Evolutionary conservation across 2,797 vertebrate genomes (phyloP).

Genomic region (Pipistrellus nathusii): DNA sequence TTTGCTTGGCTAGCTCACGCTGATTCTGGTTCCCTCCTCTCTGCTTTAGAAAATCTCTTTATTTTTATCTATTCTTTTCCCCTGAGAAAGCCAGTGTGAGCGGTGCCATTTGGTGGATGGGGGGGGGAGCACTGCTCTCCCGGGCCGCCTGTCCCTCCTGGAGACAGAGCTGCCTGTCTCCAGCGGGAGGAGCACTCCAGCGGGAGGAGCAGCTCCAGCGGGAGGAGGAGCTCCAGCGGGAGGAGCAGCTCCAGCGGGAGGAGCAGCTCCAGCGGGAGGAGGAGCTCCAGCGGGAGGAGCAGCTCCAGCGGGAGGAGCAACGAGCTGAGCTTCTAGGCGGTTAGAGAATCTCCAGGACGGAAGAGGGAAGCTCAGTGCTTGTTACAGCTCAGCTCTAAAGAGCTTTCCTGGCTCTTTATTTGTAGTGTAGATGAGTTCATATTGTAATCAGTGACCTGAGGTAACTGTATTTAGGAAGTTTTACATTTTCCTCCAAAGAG

Average conservation of each 20-base stretch:
- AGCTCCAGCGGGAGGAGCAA: constrained; percentile 47
- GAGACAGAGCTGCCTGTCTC: constrained; percentile 9
- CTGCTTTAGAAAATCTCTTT: not conserved
- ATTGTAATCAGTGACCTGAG: not conserved
- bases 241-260: too few relatives aligned
- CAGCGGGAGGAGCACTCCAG: not conserved
- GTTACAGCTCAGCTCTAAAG: not conserved
- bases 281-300: too few relatives aligned
- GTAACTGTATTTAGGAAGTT: not conserved
- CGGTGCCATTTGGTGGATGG: not conserved
- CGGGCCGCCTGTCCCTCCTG: not conserved
- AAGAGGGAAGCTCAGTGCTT: not conserved
- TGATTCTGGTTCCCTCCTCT: not conserved
- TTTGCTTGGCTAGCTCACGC: not conserved
- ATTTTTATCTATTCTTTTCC: not conserved
- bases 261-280: too few relatives aligned
- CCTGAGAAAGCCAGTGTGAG: accelerated
- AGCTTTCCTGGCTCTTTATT: not conserved
- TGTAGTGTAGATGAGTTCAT: not conserved
- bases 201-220: too few relatives aligned
- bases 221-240: too few relatives aligned
- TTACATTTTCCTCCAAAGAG: not conserved
- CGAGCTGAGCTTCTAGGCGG: constrained; percentile 1
- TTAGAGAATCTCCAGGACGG: not conserved
- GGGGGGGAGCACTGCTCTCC: not conserved